A percentile compares a stretch with the other conserved stretches of the same genome.
Conservation (phyloP, 2,113 vertebrate genomes). For the Erinaceus europaeus region DNA sequence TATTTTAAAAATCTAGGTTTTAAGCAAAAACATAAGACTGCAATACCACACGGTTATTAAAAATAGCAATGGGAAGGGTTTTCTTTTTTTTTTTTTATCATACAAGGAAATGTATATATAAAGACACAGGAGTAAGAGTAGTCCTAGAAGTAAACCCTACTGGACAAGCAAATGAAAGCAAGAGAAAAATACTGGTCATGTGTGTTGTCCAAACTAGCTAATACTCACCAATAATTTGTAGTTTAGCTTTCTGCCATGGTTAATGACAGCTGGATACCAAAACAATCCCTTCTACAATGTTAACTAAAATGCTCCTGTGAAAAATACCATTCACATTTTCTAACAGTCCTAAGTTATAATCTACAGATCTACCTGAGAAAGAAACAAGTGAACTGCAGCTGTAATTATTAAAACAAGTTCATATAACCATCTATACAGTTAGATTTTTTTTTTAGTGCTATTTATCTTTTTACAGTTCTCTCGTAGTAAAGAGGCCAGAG, state of each 20-base stretch:
- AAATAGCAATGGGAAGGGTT: background rate
- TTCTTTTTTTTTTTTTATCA: too few species aligned
- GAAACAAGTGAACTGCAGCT: background rate
- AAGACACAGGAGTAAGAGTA: background rate
- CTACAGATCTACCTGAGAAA: background rate
- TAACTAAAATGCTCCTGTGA: background rate
- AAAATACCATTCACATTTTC: background rate
- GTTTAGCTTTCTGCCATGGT: background rate
- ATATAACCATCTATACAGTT: background rate
- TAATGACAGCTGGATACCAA: background rate
- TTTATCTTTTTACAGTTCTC: slow-evolving; percentile 2
- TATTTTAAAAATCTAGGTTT: too few species aligned
- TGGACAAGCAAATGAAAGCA: background rate
- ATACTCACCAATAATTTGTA: background rate
- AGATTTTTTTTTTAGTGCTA: too few species aligned
- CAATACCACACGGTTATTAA: background rate
- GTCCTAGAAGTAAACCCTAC: background rate
- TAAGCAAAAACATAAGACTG: too few species aligned
- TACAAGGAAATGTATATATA: too few species aligned
- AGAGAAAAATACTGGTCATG: background rate
- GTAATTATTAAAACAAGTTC: background rate
- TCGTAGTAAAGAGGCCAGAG: background rate
- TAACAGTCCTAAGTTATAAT: slow-evolving; percentile 2
- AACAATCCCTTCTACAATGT: background rate
- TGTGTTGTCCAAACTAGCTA: background rate